Base-by-base conservation (phyloP, 2,113 vertebrate genomes). In the Danionella cerebrum region DNA sequence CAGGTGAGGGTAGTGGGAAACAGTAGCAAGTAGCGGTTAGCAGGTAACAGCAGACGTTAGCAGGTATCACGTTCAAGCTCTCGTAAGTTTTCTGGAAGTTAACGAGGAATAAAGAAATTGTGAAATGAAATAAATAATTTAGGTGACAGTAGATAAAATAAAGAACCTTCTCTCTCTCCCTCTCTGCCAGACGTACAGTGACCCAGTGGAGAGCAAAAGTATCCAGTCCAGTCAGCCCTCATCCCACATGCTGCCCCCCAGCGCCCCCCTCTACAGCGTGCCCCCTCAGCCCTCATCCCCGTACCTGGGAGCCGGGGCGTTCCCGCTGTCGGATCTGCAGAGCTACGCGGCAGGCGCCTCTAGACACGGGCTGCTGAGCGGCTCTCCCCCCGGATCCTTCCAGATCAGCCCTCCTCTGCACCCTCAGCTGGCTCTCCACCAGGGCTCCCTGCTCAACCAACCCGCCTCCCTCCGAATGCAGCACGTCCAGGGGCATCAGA, bases 391-490 rank as follows among this genome's bases (percentile, higher is more conserved):
- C 0, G 92, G 94, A 67, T 87, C 95, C 74, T 96, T 96, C 87
- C 95, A 96, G 65, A 96, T 97, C 88, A 97, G 94, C 86, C 93
- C 93, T 22, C 88, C 94, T 0, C 89, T 97, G 69, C 95, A 96
- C 89, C 96, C 97, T 88, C 96, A 97, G 89, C 91, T 98, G 73
- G 91, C 95, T 59, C 86, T 97, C 87, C 90, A 91, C 78, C 95
- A 98, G 91, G 90, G 91, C 81, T 84, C 94, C 72, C 91, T 97
- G 58, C 94, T 98, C 85, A 90, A 91, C 80, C 94, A 97, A 38
- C 89, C 94, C 53, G n/a, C n/a, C n/a, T n/a, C n/a, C n/a, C 91
- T 97, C 86, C 91, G 91, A 89, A 95, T 97, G 95, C 93, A 94
- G 85, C 94, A 96, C 77, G 94, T 90, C 76, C 89, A 93, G 71